Conservation (phyloP, 2,888 invertebrate species). For the Heliothis peltigera region DNA sequence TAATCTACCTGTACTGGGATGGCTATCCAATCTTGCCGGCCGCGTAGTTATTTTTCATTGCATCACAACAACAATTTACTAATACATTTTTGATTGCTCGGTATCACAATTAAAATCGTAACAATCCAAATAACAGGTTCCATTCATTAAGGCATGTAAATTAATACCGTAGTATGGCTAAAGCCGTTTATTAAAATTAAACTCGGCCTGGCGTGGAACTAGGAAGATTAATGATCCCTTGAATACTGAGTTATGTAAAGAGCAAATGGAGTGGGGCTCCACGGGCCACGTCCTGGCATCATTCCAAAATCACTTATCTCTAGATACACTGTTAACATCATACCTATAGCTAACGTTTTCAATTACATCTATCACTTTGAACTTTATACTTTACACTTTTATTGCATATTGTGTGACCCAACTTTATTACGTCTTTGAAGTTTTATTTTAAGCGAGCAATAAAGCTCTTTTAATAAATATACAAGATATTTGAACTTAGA, state of each 20-base stretch:
- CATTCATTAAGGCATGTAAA: constrained; percentile 83
- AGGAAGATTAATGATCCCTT: constrained; percentile 89
- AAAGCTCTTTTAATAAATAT: constrained; percentile 14
- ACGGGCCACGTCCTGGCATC: constrained; percentile 84
- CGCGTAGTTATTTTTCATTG: constrained; percentile 29
- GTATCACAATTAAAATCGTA: constrained; percentile 70
- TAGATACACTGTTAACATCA: constrained; percentile 75
- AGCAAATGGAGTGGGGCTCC: constrained; percentile 86
- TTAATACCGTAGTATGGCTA: constrained; percentile 82
- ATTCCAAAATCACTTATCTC: constrained; percentile 88
- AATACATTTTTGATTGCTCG: constrained; percentile 63
- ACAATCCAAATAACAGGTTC: constrained; percentile 73
- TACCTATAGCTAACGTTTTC: constrained; percentile 62
- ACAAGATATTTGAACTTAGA: constrained; percentile 16
- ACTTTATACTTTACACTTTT: constrained; percentile 46
- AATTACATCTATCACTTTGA: constrained; percentile 65
- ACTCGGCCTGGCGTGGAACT: constrained; percentile 87
- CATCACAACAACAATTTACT: constrained; percentile 46
- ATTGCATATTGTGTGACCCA: constrained; percentile 37
- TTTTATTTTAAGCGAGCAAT: constrained; percentile 8
- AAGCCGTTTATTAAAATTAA: constrained; percentile 89
- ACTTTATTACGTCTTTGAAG: constrained; percentile 28
- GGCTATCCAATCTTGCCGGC: constrained; percentile 13
- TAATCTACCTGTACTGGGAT: too few species aligned
- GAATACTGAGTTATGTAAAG: constrained; percentile 89